Percentiles rank a stretch among this genome's conserved stretches.
phyloP scores from a whole-genome alignment of 1,140 invertebrate genomes.

The Drosophila seguyi region DNA sequence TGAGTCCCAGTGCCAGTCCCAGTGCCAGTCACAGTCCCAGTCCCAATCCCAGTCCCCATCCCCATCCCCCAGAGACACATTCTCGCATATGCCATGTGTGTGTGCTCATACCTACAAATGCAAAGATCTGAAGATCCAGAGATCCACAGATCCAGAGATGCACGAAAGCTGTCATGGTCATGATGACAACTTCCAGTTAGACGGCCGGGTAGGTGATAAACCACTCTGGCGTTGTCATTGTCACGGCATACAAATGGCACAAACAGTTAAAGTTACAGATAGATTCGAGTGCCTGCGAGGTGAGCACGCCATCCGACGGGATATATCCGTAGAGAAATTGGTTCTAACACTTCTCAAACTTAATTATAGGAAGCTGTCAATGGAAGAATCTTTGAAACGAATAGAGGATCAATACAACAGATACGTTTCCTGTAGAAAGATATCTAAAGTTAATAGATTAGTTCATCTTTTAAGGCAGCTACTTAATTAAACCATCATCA shows the following conservation, averaged over 20 bases:
- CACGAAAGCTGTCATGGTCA: slow-evolving; percentile 63
- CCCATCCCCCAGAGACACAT: slow-evolving; percentile 23
- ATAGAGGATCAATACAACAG: neutral
- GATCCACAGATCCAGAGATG: slow-evolving; percentile 20
- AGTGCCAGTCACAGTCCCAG: neutral
- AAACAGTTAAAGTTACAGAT: slow-evolving; percentile 64
- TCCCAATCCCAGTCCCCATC: neutral
- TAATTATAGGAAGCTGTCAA: slow-evolving; percentile 1
- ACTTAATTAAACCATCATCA: too few species aligned
- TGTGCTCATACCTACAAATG: slow-evolving; percentile 19
- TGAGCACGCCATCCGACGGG: slow-evolving; percentile 41
- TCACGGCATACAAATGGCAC: slow-evolving; percentile 66
- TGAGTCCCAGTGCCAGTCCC: slow-evolving; percentile 36
- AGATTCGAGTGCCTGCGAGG: slow-evolving; percentile 45
- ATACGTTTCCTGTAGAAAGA: too few species aligned
- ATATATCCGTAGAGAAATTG: slow-evolving; percentile 11
- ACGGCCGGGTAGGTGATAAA: slow-evolving; percentile 48
- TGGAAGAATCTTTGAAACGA: neutral
- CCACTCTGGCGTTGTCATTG: slow-evolving; percentile 65
- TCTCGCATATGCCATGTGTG: slow-evolving; percentile 3
- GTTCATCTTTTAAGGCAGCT: neutral
- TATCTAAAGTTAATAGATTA: neutral
- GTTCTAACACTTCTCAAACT: neutral
- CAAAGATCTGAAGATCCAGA: slow-evolving; percentile 6
- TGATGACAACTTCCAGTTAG: slow-evolving; percentile 72